Evolutionary conservation across 64 coral and sea anemone species (phyloP), one percentile per base, ranked within the genome.

Genomic region (Porites lutea): DNA sequence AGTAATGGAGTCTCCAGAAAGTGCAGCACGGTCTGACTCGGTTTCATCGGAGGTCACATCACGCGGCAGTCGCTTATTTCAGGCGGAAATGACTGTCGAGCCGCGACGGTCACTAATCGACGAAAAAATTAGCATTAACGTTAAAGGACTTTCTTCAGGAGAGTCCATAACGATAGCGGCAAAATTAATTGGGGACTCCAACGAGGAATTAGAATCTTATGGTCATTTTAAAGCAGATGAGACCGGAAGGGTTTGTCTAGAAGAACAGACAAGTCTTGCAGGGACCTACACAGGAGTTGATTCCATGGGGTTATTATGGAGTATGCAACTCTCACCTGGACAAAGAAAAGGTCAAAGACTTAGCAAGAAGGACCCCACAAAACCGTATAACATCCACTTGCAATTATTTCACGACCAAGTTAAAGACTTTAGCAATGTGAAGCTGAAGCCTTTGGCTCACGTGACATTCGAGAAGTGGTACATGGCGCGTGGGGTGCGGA

Each of bases 271-370:
- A 4, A 79, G 59, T 16, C n/a, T 27, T 0, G 87, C 72, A 0
- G 95, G 95, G 1, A 86, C 87, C 6, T 96, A 96, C 74, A 74
- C 65, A 4, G 95, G 90, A 16, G 74, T 96, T 43, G 91, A 96
- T 13, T 46, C 86, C 13, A 96, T 96, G 95, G 95, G 95, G 10
- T 49, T 96, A 6, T 23, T 96, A 12, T 93, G 91, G 91, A 87
- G 89, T 59, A 71, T 93, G 21, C 67, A 93, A 51, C 87, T 65
- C 15, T 72, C 59, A 22, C 6, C 85, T 58, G 91, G 87, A 59
- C 52, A 87, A 13, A 86, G 77, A 13, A 89, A 89, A 65, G 87
- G 91, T 0, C 60, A 58, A 14, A 62, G 91, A 73, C 21, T 96
- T 3, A 87, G 61, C 66, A 93, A 96, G 48, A 88, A 86, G 37